These are phyloP conservation scores for Oreochromis aureus DNA, from an alignment of 2,113 vertebrate genomes.

Conservation along the genomic window DNA sequence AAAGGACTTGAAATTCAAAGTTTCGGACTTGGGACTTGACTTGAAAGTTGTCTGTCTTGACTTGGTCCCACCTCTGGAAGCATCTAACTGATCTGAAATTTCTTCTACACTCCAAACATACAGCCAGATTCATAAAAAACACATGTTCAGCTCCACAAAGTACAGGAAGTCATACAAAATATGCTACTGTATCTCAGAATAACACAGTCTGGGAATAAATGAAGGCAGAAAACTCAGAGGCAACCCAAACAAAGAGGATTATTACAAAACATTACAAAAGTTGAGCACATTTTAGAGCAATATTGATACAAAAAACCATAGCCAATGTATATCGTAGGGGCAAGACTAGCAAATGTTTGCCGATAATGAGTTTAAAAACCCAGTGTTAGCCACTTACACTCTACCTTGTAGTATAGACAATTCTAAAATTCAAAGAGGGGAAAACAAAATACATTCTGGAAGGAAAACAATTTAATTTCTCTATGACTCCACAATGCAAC, in stretches of 20 bases:
- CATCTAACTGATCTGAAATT: neutral
- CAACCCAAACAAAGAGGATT: neutral
- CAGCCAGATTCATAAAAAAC: rapidly evolving
- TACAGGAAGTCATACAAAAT: neutral
- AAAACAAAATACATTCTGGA: no score
- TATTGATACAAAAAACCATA: neutral
- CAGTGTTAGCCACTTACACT: neutral
- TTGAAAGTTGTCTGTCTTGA: no score
- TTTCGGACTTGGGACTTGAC: no score
- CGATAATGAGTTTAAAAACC: neutral
- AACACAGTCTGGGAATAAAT: neutral
- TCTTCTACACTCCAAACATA: neutral
- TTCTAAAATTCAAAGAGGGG: no score
- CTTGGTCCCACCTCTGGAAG: no score
- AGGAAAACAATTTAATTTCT: no score
- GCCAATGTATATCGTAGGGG: neutral
- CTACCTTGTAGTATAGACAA: neutral
- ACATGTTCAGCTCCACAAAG: rapidly evolving
- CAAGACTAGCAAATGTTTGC: neutral
- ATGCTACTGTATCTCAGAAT: neutral
- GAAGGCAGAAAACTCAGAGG: neutral
- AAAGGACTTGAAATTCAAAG: no score
- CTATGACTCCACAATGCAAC: neutral
- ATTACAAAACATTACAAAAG: neutral
- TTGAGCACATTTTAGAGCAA: neutral